Evolutionary conservation across 53 echinoderm and acorn worm species (phyloP).

Genomic region (Temnopleurus reevesii): DNA sequence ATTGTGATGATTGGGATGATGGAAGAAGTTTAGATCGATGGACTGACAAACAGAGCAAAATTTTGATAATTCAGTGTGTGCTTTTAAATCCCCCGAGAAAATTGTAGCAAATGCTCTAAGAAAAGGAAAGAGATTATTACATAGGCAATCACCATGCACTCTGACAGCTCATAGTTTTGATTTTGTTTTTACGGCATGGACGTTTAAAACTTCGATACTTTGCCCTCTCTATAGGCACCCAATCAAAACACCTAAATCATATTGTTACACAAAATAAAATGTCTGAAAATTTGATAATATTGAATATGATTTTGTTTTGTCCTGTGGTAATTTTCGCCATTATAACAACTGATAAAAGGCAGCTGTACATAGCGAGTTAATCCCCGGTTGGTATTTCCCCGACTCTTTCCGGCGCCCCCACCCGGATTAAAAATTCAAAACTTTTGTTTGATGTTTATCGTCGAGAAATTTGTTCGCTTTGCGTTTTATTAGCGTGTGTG

Average conservation of each 20-base stretch:
- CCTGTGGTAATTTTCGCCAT: neutral
- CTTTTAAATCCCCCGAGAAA: no score
- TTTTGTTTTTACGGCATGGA: no score
- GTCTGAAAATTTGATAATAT: neutral
- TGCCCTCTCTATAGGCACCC: no score
- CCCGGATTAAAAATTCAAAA: conserved; percentile 34
- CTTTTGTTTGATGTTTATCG: conserved; percentile 36
- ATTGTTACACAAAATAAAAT: neutral
- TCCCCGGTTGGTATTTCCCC: neutral
- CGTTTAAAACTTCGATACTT: no score
- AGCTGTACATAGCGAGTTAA: conserved; percentile 13
- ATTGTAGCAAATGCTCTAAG: no score
- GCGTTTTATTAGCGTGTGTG: conserved; percentile 32
- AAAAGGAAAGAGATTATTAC: no score
- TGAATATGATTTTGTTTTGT: neutral
- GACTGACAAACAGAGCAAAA: no score
- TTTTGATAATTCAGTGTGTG: no score
- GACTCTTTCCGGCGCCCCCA: neutral
- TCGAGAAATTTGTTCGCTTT: conserved; percentile 34
- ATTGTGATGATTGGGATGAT: no score
- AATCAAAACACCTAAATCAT: neutral
- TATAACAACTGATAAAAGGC: neutral
- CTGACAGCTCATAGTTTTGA: no score
- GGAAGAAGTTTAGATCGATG: no score
- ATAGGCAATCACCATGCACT: no score